Evolutionary conservation across 2,888 invertebrate species (phyloP), one percentile per base, ranked within the genome.

Genomic region (Leucania comma): DNA sequence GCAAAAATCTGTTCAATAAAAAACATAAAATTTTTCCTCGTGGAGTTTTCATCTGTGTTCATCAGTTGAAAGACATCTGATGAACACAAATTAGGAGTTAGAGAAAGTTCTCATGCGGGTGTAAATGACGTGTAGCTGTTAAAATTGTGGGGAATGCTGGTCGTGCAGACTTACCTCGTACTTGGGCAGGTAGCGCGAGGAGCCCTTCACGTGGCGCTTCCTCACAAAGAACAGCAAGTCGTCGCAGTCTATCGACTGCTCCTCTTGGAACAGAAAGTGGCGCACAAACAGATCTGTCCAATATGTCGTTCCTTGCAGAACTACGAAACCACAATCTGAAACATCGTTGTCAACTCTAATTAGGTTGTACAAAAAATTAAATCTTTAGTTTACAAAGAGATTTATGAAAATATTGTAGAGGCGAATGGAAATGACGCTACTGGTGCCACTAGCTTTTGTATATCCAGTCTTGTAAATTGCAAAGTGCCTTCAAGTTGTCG

Each of bases 161-260:
- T 8, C n/a, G 12, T 14, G 17, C 14, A 22, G n/a, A 88, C 90
- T 93, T 93, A 98, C 98, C 97, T 98, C 98, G 94, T 98, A 98
- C 96, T 98, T 98, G 84, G 98, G 98, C 93, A 98, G 96, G 93
- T 98, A 98, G 85, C 98, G 96, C 66, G 98, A 98, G 68, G 98
- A 98, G 50, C 98, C 98, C 91, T 98, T 98, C 24, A 98, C 97
- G 94, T 98, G 98, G 85, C 98, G 97, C 92, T 98, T 98, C 75
- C 99, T 96, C n/a, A 99, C 99, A 93, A 99, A 99, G 95, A 99
- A 99, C 80, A 99, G 95, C 87, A 99, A 96, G 94, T 99, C 99
- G 95, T 99, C 99, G 86, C 98, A 98, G 93, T 99, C 98, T 87
- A 98, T 98, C 79, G 98, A 97, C 78, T 97, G 97, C 91, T 98